Evolutionary conservation across 2,888 invertebrate species (phyloP), one percentile per base, ranked within the genome.

Genomic region (Rhingia campestris): DNA sequence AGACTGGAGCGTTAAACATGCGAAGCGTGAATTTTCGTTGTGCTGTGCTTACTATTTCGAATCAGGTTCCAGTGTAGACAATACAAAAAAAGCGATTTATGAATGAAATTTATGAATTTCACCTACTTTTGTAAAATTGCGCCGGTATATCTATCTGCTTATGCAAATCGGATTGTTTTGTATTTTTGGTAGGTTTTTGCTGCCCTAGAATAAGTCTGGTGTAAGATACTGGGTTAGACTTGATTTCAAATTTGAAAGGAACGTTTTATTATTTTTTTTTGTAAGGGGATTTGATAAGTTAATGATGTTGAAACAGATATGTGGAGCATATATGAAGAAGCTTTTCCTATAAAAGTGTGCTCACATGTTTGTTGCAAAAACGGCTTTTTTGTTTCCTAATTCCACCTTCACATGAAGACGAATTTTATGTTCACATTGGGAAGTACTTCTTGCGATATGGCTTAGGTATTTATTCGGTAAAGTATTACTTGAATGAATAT

Each of bases 1-100:
- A n/a, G n/a, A 47, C 4, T 35, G 32, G 66, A 22, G 22, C 22
- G 22, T 6, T 14, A 45, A 6, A 12, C 6, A 14, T 59, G 10
- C 41, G 51, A 70, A 70, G 70, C 72, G 59, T 61, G 59, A 43
- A 61, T 53, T 43, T 2, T 49, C 22, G 63, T 14, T 33, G 14
- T 43, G 33, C 33, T 45, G 59, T 33, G 63, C 49, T 49, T 30
- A 49, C 63, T 4, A 2, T 7, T 10, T 49, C 7, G 7, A 9
- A 51, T 61, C 22, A 43, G 32, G 45, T 61, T 63, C 39, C 37
- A n/a, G 10, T 47, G 45, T 22, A 47, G 10, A 14, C 6, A 39
- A 49, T 37, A 49, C 10, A n/a, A 30, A 30, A n/a, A 41, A 56
- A 30, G 30, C 7, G 9, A 51, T 51, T 51, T 22, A 22, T 47